Evolutionary conservation across 2,113 vertebrate genomes (phyloP).

Genomic region (Lepus timidus): DNA sequence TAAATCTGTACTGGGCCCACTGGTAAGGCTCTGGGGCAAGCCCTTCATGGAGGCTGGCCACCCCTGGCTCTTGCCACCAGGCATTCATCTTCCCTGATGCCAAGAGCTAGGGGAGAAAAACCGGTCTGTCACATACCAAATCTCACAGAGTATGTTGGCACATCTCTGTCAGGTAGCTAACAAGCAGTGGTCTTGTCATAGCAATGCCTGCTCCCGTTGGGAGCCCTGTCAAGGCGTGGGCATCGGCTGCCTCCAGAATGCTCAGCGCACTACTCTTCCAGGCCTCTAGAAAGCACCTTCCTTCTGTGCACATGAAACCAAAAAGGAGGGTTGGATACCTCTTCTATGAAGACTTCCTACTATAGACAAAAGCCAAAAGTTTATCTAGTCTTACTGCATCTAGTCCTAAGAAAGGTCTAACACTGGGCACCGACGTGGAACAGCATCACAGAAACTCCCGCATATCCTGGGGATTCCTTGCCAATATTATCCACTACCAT

Average conservation of each 20-base stretch:
- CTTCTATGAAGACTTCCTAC: not conserved
- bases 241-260: not conserved
- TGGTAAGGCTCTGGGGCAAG: slow-evolving; percentile 5
- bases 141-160: not conserved
- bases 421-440: not conserved
- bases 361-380: slow-evolving; percentile 28
- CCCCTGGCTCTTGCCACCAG: not conserved
- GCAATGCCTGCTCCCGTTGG: not conserved
- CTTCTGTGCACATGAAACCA: slow-evolving; percentile 29
- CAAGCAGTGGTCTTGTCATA: not conserved
- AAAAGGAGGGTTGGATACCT: not conserved
- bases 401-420: slow-evolving; percentile 30
- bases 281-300: not conserved
- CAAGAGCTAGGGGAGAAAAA: not conserved
- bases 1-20: not conserved
- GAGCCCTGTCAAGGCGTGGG: not conserved
- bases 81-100: slow-evolving; percentile 12
- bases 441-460: slow-evolving; percentile 29
- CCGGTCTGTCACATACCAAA: not conserved
- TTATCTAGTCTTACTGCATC: not conserved
- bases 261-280: not conserved
- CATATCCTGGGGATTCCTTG: not conserved
- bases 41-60: not conserved
- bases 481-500: not conserved
- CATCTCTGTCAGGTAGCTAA: not conserved